phyloP scores from a whole-genome alignment of 2,113 vertebrate genomes.

The Salminus brasiliensis region DNA sequence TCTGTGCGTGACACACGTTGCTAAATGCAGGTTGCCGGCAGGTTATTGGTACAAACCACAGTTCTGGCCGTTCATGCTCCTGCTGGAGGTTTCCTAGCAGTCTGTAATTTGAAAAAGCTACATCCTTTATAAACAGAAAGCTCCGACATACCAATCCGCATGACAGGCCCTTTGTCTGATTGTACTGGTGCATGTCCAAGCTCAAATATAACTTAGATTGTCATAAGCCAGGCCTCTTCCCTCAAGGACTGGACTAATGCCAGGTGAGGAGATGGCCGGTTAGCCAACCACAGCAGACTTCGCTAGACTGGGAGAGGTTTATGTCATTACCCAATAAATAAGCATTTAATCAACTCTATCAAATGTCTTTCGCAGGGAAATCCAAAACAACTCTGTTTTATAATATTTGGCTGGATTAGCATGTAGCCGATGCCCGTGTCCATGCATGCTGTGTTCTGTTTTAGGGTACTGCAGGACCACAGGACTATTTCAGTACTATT shows the following conservation, averaged over 20 bases:
- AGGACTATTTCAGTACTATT: background rate
- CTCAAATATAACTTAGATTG: background rate
- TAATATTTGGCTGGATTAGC: background rate
- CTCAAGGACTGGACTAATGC: background rate
- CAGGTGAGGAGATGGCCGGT: background rate
- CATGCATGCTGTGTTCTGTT: background rate
- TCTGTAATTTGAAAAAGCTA: background rate
- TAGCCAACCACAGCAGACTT: background rate
- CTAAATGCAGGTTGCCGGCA: background rate
- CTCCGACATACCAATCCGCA: background rate
- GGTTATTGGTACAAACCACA: conserved; percentile 9
- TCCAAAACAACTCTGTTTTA: background rate
- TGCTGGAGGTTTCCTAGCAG: background rate
- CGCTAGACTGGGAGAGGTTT: background rate
- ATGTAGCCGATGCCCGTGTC: background rate
- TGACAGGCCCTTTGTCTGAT: conserved; percentile 1
- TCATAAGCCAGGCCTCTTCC: background rate
- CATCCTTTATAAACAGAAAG: conserved; percentile 6
- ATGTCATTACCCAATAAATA: conserved; percentile 8
- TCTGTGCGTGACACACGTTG: background rate
- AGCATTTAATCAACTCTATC: conserved; percentile 2
- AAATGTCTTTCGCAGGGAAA: background rate
- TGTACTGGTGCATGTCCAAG: conserved; percentile 25
- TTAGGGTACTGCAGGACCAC: background rate
- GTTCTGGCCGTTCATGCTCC: background rate